Evolutionary conservation across 1,140 invertebrate genomes (phyloP).

Genomic region (Cardiocondyla obscurior): DNA sequence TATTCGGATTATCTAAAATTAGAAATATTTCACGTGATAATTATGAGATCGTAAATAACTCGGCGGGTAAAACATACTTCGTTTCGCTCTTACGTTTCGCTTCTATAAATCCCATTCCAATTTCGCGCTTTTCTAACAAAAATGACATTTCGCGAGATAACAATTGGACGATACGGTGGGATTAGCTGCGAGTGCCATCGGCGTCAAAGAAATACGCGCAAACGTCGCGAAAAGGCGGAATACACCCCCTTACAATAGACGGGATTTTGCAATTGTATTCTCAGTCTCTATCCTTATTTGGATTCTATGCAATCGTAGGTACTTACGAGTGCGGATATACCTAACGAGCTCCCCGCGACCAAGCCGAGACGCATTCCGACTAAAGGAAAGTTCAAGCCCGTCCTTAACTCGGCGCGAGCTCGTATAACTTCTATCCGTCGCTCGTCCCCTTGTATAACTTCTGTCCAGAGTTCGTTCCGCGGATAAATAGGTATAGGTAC

Average conservation of each 20-base stretch:
- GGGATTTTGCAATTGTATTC: slow-evolving; percentile 46
- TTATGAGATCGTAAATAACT: too few relatives aligned
- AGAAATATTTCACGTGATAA: too few relatives aligned
- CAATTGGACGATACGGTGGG: background rate
- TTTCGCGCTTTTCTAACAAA: background rate
- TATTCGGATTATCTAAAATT: too few relatives aligned
- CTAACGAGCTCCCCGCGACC: slow-evolving; percentile 37
- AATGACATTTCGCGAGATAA: background rate
- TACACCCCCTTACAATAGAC: slow-evolving; percentile 20
- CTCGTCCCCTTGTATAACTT: slow-evolving; percentile 37
- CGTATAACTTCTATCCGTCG: slow-evolving; percentile 50
- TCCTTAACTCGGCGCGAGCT: slow-evolving; percentile 57
- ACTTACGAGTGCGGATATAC: slow-evolving; percentile 56
- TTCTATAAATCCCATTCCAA: too few relatives aligned
- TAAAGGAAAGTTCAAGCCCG: slow-evolving; percentile 54
- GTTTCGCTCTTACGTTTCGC: too few relatives aligned
- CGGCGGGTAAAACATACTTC: too few relatives aligned
- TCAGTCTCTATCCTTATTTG: slow-evolving; percentile 55
- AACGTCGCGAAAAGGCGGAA: slow-evolving; percentile 12
- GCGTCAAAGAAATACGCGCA: slow-evolving; percentile 16
- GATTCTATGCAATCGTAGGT: slow-evolving; percentile 55
- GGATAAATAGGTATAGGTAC: slow-evolving; percentile 11
- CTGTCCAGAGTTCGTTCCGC: slow-evolving; percentile 52
- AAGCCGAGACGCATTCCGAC: slow-evolving; percentile 44
- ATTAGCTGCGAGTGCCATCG: slow-evolving; percentile 10